Evolutionary conservation across 2,113 vertebrate genomes (phyloP).

Genomic region (Oncorhynchus masou): DNA sequence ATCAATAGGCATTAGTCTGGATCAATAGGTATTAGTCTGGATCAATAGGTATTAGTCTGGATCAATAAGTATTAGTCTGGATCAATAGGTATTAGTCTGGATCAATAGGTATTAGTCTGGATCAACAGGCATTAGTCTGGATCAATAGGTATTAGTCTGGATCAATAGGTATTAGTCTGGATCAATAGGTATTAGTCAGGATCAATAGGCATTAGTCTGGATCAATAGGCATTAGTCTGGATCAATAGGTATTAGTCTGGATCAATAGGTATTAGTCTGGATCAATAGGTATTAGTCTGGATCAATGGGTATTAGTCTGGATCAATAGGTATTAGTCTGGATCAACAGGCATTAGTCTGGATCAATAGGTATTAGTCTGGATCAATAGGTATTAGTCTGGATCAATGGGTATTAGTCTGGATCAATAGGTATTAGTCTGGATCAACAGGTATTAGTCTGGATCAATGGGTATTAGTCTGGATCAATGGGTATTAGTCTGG

Average conservation of each 20-base stretch:
- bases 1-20: slow-evolving; percentile 79
- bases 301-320: slow-evolving; percentile 79
- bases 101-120: background rate
- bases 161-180: background rate
- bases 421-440: background rate
- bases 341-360: slow-evolving; percentile 79
- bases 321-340: background rate
- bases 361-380: slow-evolving; percentile 79
- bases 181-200: slow-evolving; percentile 79
- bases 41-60: slow-evolving; percentile 79
- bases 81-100: slow-evolving; percentile 79
- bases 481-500: slow-evolving; percentile 79
- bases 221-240: slow-evolving; percentile 79
- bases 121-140: slow-evolving; percentile 79
- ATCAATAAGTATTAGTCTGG: background rate
- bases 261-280: slow-evolving; percentile 79
- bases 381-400: background rate
- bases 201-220: background rate
- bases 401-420: slow-evolving; percentile 79
- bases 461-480: background rate
- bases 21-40: background rate
- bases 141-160: slow-evolving; percentile 79
- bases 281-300: background rate
- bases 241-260: background rate
- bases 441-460: slow-evolving; percentile 79